Base-by-base conservation (phyloP, 2,888 invertebrate genomes). In the Dyspetes luteomarginatus region DNA sequence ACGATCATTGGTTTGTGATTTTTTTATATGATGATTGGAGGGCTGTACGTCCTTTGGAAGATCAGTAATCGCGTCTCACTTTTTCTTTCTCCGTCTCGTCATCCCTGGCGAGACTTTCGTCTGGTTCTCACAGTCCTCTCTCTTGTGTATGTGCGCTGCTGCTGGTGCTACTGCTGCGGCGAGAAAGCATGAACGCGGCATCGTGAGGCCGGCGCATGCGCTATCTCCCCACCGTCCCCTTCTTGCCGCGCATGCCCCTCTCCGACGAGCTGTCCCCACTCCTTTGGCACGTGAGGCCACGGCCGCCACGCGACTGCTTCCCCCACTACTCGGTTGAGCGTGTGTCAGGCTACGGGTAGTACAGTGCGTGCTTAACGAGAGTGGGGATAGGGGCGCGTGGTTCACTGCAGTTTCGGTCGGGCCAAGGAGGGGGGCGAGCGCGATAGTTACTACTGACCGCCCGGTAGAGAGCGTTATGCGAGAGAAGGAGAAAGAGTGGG, bases 251-350 rank as follows among this genome's bases (percentile, higher is more conserved):
- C 81, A 50, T 19, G 9, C 4, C 7, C 52, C 30, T 15, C 74
- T 22, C 69, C 41, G 50, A 41, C 45, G 43, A 56, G 3, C 55
- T 17, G 43, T 56, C 52, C 55, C 73, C 58, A 30, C 52, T 30
- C n/a, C 48, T 55, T 3, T 19, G 30, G 76, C 77, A 74, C 71
- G 82, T 82, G 77, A 79, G 80, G 84, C 84, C 78, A 78, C 85
- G 84, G 83, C 85, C 86, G 91, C 91, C 91, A 91, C 91, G 91
- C 91, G 91, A 91, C 91, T 86, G 86, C 85, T 86, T 83, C 88
- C 87, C 90, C 91, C 88, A 85, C 90, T 85, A 76, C 71, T 41
- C 78, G 58, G 52, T 74, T 79, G 86, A 88, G 89, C 91, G 91
- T 89, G 91, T 89, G 91, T 91, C 90, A 87, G 88, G 89, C 88